phyloP scores from a whole-genome alignment of 1,140 invertebrate species.

The Goniozus legneri region DNA sequence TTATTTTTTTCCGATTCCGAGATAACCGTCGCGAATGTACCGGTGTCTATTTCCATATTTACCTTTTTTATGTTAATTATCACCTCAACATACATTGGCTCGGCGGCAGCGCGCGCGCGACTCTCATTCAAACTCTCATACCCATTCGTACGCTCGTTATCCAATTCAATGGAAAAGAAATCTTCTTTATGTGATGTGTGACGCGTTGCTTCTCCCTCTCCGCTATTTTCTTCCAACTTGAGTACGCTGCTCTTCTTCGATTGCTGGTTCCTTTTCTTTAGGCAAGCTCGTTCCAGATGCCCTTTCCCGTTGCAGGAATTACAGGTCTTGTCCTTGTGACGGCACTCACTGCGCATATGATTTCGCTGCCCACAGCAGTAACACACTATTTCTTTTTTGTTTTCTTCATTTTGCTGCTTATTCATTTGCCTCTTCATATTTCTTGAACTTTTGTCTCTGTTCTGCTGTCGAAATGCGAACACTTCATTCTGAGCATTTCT shows the following conservation, averaged over 20 bases:
- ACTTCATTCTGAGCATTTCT: not conserved
- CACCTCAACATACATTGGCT: constrained; percentile 6
- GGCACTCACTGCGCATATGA: not conserved
- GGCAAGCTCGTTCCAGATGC: not conserved
- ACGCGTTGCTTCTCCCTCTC: not conserved
- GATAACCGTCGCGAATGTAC: constrained; percentile 2
- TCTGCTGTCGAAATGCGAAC: not conserved
- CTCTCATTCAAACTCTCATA: not conserved
- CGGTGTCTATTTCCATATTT: constrained; percentile 10
- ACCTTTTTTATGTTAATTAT: constrained; percentile 2
- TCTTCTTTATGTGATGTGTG: not conserved
- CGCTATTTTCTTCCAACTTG: not conserved
- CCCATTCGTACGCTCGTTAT: not conserved
- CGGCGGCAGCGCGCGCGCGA: no score
- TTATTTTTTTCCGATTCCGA: not conserved
- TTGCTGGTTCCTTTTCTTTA: not conserved
- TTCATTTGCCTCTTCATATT: not conserved
- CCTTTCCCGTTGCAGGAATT: constrained; percentile 1
- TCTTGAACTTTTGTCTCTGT: not conserved
- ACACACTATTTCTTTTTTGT: not conserved
- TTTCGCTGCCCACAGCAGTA: not conserved
- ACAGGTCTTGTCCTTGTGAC: not conserved
- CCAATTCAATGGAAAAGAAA: not conserved
- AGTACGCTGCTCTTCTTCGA: not conserved
- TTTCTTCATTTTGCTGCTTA: not conserved